phyloP scores from a whole-genome alignment of 2,113 vertebrate species.

The Dasyurus viverrinus region DNA sequence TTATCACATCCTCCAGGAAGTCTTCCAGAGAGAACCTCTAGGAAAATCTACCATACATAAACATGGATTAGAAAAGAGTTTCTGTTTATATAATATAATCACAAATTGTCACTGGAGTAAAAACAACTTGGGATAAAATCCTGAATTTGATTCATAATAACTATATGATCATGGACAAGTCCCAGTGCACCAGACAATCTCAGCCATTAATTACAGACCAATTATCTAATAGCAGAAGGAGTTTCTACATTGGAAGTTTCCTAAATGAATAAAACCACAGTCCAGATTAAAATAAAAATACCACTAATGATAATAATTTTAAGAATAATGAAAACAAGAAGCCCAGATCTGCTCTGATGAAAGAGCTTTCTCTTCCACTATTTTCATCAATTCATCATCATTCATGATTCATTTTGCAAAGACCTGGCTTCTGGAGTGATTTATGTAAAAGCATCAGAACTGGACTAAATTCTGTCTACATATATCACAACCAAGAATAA shows the following conservation, averaged over 20 bases:
- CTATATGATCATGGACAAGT: too few relatives aligned
- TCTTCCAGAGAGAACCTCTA: neutral
- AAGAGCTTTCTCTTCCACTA: neutral
- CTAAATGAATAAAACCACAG: neutral
- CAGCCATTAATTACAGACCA: neutral
- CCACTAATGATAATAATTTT: neutral
- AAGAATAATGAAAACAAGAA: neutral
- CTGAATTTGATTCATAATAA: too few relatives aligned
- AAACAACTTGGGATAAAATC: too few relatives aligned
- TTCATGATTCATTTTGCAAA: neutral
- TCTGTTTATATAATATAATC: too few relatives aligned
- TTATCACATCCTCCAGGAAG: neutral
- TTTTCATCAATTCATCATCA: neutral
- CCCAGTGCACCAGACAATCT: too few relatives aligned
- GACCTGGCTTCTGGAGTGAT: neutral
- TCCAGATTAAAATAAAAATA: neutral
- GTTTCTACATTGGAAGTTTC: neutral
- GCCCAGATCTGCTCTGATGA: neutral
- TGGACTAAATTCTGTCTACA: neutral
- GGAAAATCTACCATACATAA: neutral
- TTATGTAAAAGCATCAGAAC: neutral
- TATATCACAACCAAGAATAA: neutral
- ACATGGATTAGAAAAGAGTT: too few relatives aligned
- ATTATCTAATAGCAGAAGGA: neutral
- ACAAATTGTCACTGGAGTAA: too few relatives aligned